Base-by-base conservation (phyloP, 2,797 vertebrate genomes). In the Florisuga fusca region DNA sequence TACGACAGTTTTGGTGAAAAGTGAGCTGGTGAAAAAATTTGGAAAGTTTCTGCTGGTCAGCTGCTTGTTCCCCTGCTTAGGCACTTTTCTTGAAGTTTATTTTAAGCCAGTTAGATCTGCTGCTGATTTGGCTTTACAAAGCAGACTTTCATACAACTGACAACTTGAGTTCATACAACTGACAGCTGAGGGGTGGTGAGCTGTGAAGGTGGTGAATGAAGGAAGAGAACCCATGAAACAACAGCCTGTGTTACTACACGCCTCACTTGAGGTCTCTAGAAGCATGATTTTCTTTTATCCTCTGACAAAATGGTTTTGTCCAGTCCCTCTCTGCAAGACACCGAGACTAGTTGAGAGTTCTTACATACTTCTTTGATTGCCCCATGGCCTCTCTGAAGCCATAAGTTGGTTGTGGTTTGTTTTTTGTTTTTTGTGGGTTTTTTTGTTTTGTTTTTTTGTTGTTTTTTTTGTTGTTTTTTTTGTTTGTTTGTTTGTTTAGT, bases 71-170 rank as follows among this genome's bases (percentile, higher is more conserved):
- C 63, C n/a, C 55, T 90, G 69, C 55, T 43, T 73, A 75, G 63
- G 69, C 14, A 4, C 43, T 96, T 88, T 62, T 93, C 66, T 89
- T 91, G n/a, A 59, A 79, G 48, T 83, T 94, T 96, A 90, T 94
- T 94, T 96, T 94, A 95, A 90, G 74, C 34, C 45, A 43, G 82
- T 67, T 77, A 78, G 85, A 88, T 90, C 71, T 91, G 77, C 66
- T 81, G 76, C 54, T 93, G 90, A 58, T 84, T 91, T 53, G 83
- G 51, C 58, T 94, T 84, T 64, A 84, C 54, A 96, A 78, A 88
- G 80, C 62, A 75, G 77, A 41, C 58, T 78, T 91, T 29, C 22
- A 18, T 90, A 38, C 38, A 21, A 69, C 57, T 94, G 92, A 77
- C 81, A 90, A 26, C 84, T 86, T 93, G 69, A 78, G 90, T 90